Evolutionary conservation across 64 coral and sea anemone genomes (phyloP).

Genomic region (Montipora foliosa): DNA sequence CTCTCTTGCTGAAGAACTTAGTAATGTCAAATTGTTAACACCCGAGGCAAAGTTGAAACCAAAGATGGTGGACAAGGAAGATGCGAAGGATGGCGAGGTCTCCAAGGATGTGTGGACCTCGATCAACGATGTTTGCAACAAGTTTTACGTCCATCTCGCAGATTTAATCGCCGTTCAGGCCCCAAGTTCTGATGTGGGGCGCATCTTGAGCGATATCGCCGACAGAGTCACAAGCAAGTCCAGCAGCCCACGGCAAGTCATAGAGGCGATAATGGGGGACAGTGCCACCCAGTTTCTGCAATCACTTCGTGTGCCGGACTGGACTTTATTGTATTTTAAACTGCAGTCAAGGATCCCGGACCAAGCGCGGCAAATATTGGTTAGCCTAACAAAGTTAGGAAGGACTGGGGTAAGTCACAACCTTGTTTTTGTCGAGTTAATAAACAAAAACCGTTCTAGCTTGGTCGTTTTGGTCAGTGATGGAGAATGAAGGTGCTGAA

Average conservation of each 20-base stretch:
- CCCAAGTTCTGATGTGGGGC: no score
- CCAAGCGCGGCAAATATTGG: not conserved
- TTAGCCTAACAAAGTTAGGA: constrained; percentile 12
- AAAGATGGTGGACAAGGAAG: no score
- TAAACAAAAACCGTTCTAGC: constrained; percentile 13
- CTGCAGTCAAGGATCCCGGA: constrained; percentile 14
- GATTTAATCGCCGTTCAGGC: no score
- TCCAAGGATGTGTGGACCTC: no score
- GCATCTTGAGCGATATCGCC: not conserved
- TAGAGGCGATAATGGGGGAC: not conserved
- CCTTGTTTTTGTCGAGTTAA: not conserved
- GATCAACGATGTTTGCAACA: no score
- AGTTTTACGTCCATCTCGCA: no score
- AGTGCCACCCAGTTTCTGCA: not conserved
- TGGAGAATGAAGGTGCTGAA: constrained; percentile 9
- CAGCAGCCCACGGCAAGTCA: no score
- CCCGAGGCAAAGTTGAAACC: no score
- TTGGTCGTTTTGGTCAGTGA: not conserved
- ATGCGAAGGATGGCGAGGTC: no score
- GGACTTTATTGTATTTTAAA: constrained; percentile 7
- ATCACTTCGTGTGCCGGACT: not conserved
- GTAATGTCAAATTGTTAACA: no score
- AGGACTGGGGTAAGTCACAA: constrained; percentile 1
- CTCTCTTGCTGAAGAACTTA: no score
- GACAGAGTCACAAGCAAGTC: not conserved